A percentile compares a stretch with the other conserved stretches of the same genome.
These are phyloP conservation scores for Marasmarcha lunaedactyla DNA, from an alignment of 2,888 invertebrate species.

Conservation along the genomic window DNA sequence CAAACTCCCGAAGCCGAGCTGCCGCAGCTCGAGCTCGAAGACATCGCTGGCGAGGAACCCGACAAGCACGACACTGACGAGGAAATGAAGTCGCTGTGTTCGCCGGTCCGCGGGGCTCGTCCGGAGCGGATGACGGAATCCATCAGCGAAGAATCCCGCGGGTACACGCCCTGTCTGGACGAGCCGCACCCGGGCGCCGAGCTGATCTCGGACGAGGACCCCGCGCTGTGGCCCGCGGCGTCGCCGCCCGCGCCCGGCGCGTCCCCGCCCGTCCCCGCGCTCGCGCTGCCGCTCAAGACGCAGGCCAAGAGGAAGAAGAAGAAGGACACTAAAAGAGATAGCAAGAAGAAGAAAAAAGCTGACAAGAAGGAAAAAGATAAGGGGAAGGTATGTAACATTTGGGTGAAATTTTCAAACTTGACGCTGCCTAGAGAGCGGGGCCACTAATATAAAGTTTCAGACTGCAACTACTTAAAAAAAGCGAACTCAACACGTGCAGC, in stretches of 20 bases:
- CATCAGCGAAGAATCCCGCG: slow-evolving; percentile 73
- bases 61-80: slow-evolving; percentile 20
- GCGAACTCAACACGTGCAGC: too few species aligned
- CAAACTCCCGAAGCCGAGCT: slow-evolving; percentile 3
- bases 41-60: slow-evolving; percentile 13
- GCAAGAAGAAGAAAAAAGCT: slow-evolving; percentile 63
- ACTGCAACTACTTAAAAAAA: too few species aligned
- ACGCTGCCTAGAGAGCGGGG: too few species aligned
- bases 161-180: slow-evolving; percentile 80
- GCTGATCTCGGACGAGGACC: slow-evolving; percentile 80
- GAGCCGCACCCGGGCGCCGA: slow-evolving; percentile 74
- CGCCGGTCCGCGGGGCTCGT: background rate
- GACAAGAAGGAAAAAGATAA: slow-evolving; percentile 58
- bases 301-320: slow-evolving; percentile 43
- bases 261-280: slow-evolving; percentile 41
- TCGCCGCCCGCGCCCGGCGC: slow-evolving; percentile 46
- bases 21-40: slow-evolving; percentile 3
- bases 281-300: slow-evolving; percentile 39
- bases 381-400: slow-evolving; percentile 5
- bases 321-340: slow-evolving; percentile 14
- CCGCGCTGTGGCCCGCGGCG: slow-evolving; percentile 71
- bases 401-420: too few species aligned
- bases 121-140: slow-evolving; percentile 70
- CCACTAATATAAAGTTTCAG: too few species aligned
- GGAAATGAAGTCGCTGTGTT: background rate